Evolutionary conservation across 2,113 vertebrate genomes (phyloP), one percentile per base, ranked within the genome.

Genomic region (Erythrolamprus reginae): DNA sequence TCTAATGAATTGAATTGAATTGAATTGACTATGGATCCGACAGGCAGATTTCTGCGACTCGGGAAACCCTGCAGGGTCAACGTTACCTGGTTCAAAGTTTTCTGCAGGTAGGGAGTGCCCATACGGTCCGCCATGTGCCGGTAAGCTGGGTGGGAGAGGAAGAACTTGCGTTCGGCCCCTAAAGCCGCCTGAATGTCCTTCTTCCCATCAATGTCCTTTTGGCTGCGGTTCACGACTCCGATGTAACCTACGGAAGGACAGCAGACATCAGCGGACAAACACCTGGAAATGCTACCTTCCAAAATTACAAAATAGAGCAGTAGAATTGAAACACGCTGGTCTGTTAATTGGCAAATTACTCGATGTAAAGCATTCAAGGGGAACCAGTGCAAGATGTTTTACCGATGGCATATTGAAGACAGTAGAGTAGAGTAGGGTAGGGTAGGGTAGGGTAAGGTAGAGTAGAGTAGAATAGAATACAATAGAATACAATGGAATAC

Each of bases 41-140:
- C 2, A n/a, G 65, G 28, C 28, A n/a, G 61, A n/a, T 65, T 65
- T 70, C 13, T 17, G 12, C 7, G 61, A 6, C 13, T 65, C 12
- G 10, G n/a, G 61, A 5, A 17, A n/a, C 65, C 19, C 65, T 70
- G 65, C n/a, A 8, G n/a, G 65, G n/a, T 7, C 33, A 38, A 38
- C 42, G 65, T 94, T 96, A 99, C 99, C 98, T 99, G 99, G 96
- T 99, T 99, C 95, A 99, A 97, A 21, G 97, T 87, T 97, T 99
- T 99, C 97, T 99, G 99, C 90, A 99, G 98, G 96, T 98, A 99
- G 4, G 98, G 97, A 0, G 99, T 99, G 83, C 99, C 99, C 99
- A 99, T 99, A 10, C 99, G 99, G n/a, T 99, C 99, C 2, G 99
- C 99, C 96, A 99, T 95, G 96, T 99, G 99, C 96, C 99, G 97